These are phyloP conservation scores for Shinisaurus crocodilurus DNA, from an alignment of 2,113 vertebrate species.

Conservation along the genomic window DNA sequence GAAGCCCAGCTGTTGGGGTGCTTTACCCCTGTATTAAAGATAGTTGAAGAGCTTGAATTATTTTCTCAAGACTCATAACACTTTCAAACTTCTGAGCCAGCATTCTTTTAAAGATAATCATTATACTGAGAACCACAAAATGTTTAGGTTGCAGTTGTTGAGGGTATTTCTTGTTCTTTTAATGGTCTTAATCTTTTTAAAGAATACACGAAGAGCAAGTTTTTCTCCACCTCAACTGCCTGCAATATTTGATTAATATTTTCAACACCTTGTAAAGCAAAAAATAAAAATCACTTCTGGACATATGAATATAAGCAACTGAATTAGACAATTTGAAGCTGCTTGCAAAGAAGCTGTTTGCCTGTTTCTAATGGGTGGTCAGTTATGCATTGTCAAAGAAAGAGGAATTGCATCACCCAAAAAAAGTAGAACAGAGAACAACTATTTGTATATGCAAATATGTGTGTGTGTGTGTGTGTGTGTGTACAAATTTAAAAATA, in stretches of 20 bases:
- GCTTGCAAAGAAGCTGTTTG: neutral
- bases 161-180: neutral
- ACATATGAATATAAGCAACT: neutral
- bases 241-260: neutral
- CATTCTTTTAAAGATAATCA: neutral
- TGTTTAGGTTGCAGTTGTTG: too few species aligned
- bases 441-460: too few species aligned
- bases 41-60: neutral
- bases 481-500: too few species aligned
- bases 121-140: neutral
- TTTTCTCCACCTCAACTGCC: rapidly evolving
- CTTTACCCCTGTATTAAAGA: neutral
- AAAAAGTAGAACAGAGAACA: too few species aligned
- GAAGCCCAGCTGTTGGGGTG: neutral
- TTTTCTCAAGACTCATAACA: neutral
- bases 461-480: too few species aligned
- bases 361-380: too few species aligned
- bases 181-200: neutral
- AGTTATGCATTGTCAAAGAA: too few species aligned
- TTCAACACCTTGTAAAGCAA: neutral
- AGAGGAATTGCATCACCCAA: too few species aligned
- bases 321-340: neutral
- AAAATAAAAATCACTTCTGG: neutral
- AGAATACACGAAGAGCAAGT: neutral
- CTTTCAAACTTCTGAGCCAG: neutral